These are phyloP conservation scores for Criorhina ranunculi DNA, from an alignment of 2,888 invertebrate species.

Conservation along the genomic window DNA sequence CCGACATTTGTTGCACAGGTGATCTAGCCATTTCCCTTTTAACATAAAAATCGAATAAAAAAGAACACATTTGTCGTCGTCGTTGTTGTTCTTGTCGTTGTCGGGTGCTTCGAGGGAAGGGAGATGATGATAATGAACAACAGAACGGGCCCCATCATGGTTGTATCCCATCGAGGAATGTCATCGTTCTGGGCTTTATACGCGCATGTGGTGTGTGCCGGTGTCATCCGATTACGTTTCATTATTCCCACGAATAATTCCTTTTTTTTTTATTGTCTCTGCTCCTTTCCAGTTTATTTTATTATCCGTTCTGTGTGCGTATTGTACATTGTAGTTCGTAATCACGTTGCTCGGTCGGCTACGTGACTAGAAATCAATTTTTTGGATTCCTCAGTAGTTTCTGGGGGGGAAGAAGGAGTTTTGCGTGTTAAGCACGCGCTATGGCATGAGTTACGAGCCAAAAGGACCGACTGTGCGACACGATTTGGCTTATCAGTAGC, in stretches of 20 bases:
- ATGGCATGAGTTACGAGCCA: slow-evolving; percentile 55
- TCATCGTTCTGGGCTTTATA: slow-evolving; percentile 70
- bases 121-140: slow-evolving; percentile 67
- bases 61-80: slow-evolving; percentile 65
- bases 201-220: slow-evolving; percentile 68
- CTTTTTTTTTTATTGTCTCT: slow-evolving; percentile 21
- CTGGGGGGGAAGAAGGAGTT: slow-evolving; percentile 18
- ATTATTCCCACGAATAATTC: slow-evolving; percentile 74
- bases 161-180: slow-evolving; percentile 66
- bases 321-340: slow-evolving; percentile 70
- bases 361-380: slow-evolving; percentile 76
- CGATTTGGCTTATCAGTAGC: slow-evolving; percentile 59
- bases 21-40: slow-evolving; percentile 64
- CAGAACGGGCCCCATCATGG: slow-evolving; percentile 56
- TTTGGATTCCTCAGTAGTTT: slow-evolving; percentile 64
- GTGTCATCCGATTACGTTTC: slow-evolving; percentile 75
- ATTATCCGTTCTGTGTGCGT: slow-evolving; percentile 71
- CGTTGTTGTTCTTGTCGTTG: not conserved
- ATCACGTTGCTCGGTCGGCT: slow-evolving; percentile 67
- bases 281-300: slow-evolving; percentile 43
- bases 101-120: slow-evolving; percentile 10
- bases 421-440: slow-evolving; percentile 66
- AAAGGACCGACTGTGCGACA: slow-evolving; percentile 6
- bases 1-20: slow-evolving; percentile 48
- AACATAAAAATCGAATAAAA: slow-evolving; percentile 73